phyloP scores from a whole-genome alignment of 1,140 invertebrate species.

The Pissodes strobi region DNA sequence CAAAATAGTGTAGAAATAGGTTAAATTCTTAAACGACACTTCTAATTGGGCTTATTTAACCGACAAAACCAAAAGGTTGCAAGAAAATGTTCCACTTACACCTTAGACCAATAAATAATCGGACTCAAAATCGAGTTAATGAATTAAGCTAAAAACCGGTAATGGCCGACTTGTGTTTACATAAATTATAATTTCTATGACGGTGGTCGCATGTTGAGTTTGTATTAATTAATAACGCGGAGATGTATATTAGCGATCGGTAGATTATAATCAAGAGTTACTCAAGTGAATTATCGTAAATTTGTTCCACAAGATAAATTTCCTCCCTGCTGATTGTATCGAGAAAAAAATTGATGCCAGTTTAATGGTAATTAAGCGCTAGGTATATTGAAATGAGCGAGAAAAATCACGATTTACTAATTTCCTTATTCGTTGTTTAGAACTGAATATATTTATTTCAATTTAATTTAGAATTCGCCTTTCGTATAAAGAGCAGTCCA shows the following conservation, averaged over 20 bases:
- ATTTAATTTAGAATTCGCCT: too few species aligned
- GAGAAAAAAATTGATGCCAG: background rate
- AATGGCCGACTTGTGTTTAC: conserved; percentile 38
- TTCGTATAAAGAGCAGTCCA: too few species aligned
- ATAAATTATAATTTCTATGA: conserved; percentile 42
- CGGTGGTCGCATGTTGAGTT: conserved; percentile 42
- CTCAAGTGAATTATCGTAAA: conserved; percentile 30
- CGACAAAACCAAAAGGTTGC: too few species aligned
- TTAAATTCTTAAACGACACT: too few species aligned
- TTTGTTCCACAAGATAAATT: conserved; percentile 34
- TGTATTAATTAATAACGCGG: conserved; percentile 40
- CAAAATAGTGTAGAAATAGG: too few species aligned
- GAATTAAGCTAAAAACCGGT: conserved; percentile 22
- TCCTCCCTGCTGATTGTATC: conserved; percentile 11
- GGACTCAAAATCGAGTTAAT: background rate
- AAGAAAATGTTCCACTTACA: too few species aligned
- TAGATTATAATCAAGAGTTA: conserved; percentile 24
- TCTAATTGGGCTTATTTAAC: too few species aligned
- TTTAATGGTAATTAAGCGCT: background rate
- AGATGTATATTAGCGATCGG: conserved; percentile 28
- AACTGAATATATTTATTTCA: too few species aligned
- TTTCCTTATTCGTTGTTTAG: too few species aligned
- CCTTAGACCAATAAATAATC: too few species aligned
- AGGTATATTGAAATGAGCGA: background rate
- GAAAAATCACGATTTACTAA: too few species aligned